Percentiles rank a stretch among this genome's conserved stretches.
Evolutionary conservation across 2,797 vertebrate genomes (phyloP).

Genomic region (Tympanoctomys barrerae): DNA sequence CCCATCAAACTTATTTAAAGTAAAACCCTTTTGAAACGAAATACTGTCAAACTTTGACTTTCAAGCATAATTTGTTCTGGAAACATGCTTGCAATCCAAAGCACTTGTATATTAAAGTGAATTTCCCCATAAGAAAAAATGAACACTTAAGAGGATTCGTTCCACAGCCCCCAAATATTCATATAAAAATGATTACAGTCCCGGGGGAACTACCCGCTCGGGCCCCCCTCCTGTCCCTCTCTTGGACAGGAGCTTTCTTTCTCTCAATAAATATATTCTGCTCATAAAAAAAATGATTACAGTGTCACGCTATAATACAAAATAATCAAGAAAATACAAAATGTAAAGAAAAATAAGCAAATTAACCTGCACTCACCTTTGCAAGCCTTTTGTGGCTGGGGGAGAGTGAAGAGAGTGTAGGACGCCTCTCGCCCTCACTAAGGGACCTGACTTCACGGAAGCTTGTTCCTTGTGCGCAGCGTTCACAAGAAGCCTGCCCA

Average conservation of each 20-base stretch:
- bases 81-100: background rate
- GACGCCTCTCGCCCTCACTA: background rate
- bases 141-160: background rate
- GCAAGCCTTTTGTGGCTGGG: background rate
- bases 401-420: background rate
- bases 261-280: too few relatives aligned
- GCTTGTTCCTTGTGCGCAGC: background rate
- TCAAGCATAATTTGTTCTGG: background rate
- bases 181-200: background rate
- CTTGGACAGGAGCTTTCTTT: too few relatives aligned
- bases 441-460: background rate
- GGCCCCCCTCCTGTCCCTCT: too few relatives aligned
- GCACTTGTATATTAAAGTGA: background rate
- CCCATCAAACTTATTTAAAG: background rate
- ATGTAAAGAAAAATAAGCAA: background rate
- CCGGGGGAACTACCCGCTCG: too few relatives aligned
- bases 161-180: background rate
- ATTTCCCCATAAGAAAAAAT: background rate
- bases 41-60: background rate
- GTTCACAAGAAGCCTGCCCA: background rate
- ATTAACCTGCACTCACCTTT: background rate
- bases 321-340: background rate
- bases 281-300: background rate
- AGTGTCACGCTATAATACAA: background rate
- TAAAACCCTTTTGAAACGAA: conserved; percentile 4